Evolutionary conservation across 2,888 invertebrate species (phyloP).

Genomic region (Mesorhabditis spiculigera): DNA sequence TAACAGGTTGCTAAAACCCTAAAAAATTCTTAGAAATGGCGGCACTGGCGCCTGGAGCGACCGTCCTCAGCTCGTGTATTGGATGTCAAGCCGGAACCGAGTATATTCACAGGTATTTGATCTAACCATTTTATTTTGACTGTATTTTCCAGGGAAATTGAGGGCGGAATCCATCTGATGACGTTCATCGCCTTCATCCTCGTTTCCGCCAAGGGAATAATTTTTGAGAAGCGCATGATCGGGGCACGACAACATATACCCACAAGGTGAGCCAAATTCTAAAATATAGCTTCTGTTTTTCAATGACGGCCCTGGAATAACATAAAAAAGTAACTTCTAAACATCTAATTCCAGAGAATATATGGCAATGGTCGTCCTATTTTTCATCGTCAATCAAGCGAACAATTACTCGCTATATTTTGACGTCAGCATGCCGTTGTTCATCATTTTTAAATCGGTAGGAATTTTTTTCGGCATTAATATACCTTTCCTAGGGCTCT

Average conservation of each 20-base stretch:
- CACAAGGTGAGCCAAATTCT: no score
- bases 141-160: constrained; percentile 24
- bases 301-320: background rate
- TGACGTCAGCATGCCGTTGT: constrained; percentile 92
- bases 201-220: constrained; percentile 35
- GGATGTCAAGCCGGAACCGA: constrained; percentile 47
- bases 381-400: constrained; percentile 83
- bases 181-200: constrained; percentile 44
- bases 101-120: constrained; percentile 32
- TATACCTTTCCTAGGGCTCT: constrained; percentile 71
- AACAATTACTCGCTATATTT: constrained; percentile 88
- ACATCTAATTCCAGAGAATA: constrained; percentile 31
- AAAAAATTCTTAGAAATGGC: constrained; percentile 12
- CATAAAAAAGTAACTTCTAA: no score
- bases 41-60: constrained; percentile 18
- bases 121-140: background rate
- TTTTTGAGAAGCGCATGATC: constrained; percentile 20
- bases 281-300: constrained; percentile 3
- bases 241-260: constrained; percentile 17
- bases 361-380: constrained; percentile 73
- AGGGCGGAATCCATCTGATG: constrained; percentile 33
- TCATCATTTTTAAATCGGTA: constrained; percentile 94
- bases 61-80: constrained; percentile 34
- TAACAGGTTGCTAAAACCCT: no score
- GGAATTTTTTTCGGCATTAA: constrained; percentile 56